Evolutionary conservation across 2,113 vertebrate genomes (phyloP), one percentile per base, ranked within the genome.

Genomic region (Gopherus evgoodei): DNA sequence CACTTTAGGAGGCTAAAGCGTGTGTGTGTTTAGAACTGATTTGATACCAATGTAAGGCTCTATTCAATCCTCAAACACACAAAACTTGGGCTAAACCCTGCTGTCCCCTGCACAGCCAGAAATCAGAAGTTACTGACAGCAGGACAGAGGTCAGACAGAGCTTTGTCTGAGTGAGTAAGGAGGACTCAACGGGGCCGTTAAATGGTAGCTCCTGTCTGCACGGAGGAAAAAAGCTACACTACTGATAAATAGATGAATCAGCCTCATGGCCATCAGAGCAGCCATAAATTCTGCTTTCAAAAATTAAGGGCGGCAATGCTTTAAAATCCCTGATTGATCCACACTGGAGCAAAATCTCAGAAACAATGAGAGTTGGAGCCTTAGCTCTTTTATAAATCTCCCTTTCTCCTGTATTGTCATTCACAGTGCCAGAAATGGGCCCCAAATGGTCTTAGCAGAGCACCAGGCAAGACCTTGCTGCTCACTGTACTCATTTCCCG

Each of bases 201-300:
- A 90, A 84, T 88, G 24, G 53, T 87, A 49, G 0, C 93, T 96
- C 91, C 95, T 1, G 9, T 95, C 72, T 2, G 81, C 90, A 2
- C 42, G 86, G 93, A 89, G 89, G 93, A 87, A 79, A 81, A 94
- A 91, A 81, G 93, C 89, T 95, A 92, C 14, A 79, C 81, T 72
- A 2, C 95, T 96, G 38, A 31, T 22, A 94, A 95, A 94, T 89
- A 95, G 88, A 94, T 87, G 89, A 97, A 95, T 93, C 93, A 96
- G 96, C 96, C 95, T 95, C 95, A 94, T 0, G 95, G 94, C 80
- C 92, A 90, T 95, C 27, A 87, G 96, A 95, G 96, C 94, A 95
- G 96, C 97, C 38, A 27, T 25, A 42, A 76, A 95, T 17, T 93
- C 94, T 95, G 97, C 53, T 96, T 92, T 85, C 59, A 95, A 92